phyloP scores from a whole-genome alignment of 2,888 invertebrate species.

The Malachius bipustulatus region DNA sequence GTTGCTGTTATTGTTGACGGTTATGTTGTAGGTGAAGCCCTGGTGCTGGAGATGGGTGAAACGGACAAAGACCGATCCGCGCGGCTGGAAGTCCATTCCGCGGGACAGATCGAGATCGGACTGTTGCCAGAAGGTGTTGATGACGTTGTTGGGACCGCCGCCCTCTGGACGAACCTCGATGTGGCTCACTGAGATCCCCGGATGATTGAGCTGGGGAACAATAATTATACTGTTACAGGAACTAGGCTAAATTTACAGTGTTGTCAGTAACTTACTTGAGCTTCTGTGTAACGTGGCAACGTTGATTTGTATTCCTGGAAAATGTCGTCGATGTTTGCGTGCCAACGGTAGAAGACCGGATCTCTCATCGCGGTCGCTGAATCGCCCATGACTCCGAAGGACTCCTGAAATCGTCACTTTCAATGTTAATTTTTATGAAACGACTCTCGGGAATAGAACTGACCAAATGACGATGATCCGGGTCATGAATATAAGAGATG shows the following conservation, averaged over 20 bases:
- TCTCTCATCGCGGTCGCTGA: conserved; percentile 78
- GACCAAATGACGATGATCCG: conserved; percentile 62
- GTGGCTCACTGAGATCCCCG: conserved; percentile 48
- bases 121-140: conserved; percentile 69
- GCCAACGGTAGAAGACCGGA: conserved; percentile 79
- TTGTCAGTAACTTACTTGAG: conserved; percentile 41
- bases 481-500: conserved; percentile 68
- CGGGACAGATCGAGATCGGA: conserved; percentile 64
- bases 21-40: conserved; percentile 49
- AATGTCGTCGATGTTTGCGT: conserved; percentile 64
- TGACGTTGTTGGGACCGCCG: conserved; percentile 39
- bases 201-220: conserved; percentile 45
- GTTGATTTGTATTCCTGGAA: conserved; percentile 63
- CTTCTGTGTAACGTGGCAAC: conserved; percentile 48
- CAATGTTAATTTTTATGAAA: no score
- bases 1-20: conserved; percentile 30
- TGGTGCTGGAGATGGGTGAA: conserved; percentile 69
- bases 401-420: conserved; percentile 60
- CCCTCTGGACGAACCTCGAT: conserved; percentile 43
- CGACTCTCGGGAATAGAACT: no score
- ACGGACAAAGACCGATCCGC: conserved; percentile 59
- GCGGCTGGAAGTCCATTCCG: conserved; percentile 71
- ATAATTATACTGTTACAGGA: neutral
- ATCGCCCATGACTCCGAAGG: conserved; percentile 73
- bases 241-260: no score